phyloP scores from a whole-genome alignment of 2,113 vertebrate genomes.

The Microtus ochrogaster region DNA sequence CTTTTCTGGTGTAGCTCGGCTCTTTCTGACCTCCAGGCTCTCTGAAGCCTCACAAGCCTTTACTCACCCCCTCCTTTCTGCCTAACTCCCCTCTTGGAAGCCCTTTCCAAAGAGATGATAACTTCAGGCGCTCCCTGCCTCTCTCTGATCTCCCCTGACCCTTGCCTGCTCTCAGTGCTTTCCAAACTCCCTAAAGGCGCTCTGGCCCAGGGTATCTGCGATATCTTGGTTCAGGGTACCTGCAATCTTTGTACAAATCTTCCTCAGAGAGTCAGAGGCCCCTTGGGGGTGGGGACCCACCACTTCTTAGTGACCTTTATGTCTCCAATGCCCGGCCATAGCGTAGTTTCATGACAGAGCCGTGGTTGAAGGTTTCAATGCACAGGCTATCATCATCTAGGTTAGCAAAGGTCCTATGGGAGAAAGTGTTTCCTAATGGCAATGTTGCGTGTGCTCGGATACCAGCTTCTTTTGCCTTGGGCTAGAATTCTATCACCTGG shows the following conservation, averaged over 20 bases:
- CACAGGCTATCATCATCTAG: background rate
- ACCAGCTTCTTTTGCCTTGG: constrained; percentile 37
- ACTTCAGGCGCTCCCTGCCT: constrained; percentile 34
- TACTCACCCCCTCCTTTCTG: background rate
- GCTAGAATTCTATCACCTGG: constrained; percentile 44
- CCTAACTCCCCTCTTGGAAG: constrained; percentile 42
- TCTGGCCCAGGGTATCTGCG: background rate
- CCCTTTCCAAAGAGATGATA: constrained; percentile 30
- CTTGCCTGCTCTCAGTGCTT: background rate
- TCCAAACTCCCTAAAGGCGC: background rate
- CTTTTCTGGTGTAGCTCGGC: background rate
- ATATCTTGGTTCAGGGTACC: background rate
- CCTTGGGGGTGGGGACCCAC: background rate
- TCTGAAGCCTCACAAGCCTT: background rate
- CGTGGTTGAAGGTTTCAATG: background rate
- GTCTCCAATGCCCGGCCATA: background rate
- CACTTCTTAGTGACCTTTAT: background rate
- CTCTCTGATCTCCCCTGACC: constrained; percentile 10
- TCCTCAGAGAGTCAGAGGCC: constrained; percentile 7
- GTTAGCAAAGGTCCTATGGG: constrained; percentile 47
- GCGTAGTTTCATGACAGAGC: background rate
- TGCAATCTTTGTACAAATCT: background rate
- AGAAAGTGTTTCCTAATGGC: background rate
- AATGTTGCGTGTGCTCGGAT: background rate
- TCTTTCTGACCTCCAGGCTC: background rate